These are phyloP conservation scores for Indri indri DNA, from an alignment of 2,113 vertebrate genomes.

Conservation along the genomic window DNA sequence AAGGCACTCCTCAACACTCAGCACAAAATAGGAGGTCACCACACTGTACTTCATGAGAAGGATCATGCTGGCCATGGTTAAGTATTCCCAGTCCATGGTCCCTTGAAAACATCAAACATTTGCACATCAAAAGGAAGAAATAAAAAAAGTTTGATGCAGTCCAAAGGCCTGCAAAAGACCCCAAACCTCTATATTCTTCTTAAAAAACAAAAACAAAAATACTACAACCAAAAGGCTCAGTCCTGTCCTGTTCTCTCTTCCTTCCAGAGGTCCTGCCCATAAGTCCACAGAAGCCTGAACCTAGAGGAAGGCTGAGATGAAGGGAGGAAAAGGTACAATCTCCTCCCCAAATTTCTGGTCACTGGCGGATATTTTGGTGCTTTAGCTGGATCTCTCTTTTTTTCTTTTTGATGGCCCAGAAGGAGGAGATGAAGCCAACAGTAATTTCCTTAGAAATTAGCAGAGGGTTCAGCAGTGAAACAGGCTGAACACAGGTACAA, in stretches of 20 bases:
- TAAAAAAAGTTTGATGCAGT: not conserved
- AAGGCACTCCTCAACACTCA: not conserved
- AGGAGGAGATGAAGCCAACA: not conserved
- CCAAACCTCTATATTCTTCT: not conserved
- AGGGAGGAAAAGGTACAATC: not conserved
- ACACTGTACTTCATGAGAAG: not conserved
- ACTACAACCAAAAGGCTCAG: not conserved
- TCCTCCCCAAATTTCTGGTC: not conserved
- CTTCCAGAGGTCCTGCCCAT: not conserved
- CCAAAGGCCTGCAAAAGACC: not conserved
- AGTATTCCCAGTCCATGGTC: not conserved
- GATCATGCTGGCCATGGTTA: not conserved
- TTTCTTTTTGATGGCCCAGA: not conserved
- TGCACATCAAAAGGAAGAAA: not conserved
- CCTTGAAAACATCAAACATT: not conserved
- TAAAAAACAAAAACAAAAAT: not conserved
- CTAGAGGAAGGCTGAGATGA: not conserved
- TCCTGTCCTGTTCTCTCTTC: not conserved
- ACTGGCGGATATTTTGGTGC: not conserved
- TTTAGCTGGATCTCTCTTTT: not conserved
- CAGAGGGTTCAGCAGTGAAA: not conserved
- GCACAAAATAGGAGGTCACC: not conserved
- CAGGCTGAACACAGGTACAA: not conserved
- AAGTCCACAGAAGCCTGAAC: not conserved
- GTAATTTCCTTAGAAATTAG: not conserved